Percentiles rank a stretch among this genome's conserved stretches.
These are phyloP conservation scores for Rhizomys pruinosus DNA, from an alignment of 2,113 vertebrate genomes.

Conservation along the genomic window DNA sequence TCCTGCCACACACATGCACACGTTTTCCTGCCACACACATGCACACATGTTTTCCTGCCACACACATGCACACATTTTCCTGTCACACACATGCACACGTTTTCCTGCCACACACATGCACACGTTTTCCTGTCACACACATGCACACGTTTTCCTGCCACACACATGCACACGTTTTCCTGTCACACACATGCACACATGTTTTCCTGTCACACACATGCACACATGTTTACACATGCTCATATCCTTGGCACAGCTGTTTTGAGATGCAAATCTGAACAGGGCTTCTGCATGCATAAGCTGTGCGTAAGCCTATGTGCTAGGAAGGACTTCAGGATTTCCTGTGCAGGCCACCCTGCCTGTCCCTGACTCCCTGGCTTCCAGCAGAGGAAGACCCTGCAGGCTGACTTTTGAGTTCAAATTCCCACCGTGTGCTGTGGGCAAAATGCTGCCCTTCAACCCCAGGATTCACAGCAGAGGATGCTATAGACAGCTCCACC, in stretches of 20 bases:
- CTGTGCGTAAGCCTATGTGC: neutral
- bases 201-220: no score
- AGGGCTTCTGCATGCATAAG: neutral
- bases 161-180: neutral
- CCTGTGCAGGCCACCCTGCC: rapidly evolving
- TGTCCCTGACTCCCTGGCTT: neutral
- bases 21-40: no score
- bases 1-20: neutral
- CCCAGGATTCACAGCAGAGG: neutral
- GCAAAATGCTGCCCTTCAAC: neutral
- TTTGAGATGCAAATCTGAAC: neutral
- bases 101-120: neutral
- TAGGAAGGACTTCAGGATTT: neutral
- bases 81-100: no score
- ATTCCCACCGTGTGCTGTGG: neutral
- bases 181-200: no score
- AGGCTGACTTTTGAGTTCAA: neutral
- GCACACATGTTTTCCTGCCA: no score
- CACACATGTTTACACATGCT: no score
- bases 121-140: neutral
- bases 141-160: no score
- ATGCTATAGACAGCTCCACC: rapidly evolving
- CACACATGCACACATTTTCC: no score
- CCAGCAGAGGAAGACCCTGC: neutral
- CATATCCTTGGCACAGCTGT: neutral